Evolutionary conservation across 1,140 invertebrate genomes (phyloP), one percentile per base, ranked within the genome.

Genomic region (Akabosia matsudoensis): DNA sequence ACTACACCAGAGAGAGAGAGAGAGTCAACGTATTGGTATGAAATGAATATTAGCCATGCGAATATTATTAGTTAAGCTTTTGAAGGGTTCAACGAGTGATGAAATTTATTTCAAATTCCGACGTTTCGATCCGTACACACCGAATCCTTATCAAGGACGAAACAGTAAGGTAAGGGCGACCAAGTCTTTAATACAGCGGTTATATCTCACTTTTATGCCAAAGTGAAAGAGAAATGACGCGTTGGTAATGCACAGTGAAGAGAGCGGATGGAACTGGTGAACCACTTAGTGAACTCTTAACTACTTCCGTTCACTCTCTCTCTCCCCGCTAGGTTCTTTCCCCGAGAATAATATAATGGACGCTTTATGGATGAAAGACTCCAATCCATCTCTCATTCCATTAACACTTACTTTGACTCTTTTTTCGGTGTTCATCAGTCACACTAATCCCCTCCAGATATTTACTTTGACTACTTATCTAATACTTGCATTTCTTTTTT

Each of bases 221-320:
- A 18, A 45, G 37, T 10, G 37, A 45, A 10, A 18, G 37, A 45
- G 37, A 56, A 22, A 24, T 67, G 7, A 30, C 54, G 7, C 7
- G 54, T 24, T 61, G 54, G 54, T 45, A n/a, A n/a, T n/a, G n/a
- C n/a, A n/a, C n/a, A n/a, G 37, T 7, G 37, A 18, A 45, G 18
- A 24, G 14, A 61, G 54, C 54, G 61, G 61, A 67, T 67, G 61
- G 28, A 67, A n/a, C 22, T 31, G 61, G 61, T 67, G 61, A 67
- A 67, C 61, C 61, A 67, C 28, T 67, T 67, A 67, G 61, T 22
- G 61, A 22, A 67, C 61, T 67, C 61, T 67, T 67, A 67, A 67
- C 61, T 30, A 67, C 61, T 67, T 67, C 61, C 61, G 61, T 30
- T 67, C 61, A 30, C 61, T 61, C 54, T 16, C 54, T 61, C 7